These are phyloP conservation scores for Platycheirus albimanus DNA, from an alignment of 2,888 invertebrate species.

Conservation along the genomic window DNA sequence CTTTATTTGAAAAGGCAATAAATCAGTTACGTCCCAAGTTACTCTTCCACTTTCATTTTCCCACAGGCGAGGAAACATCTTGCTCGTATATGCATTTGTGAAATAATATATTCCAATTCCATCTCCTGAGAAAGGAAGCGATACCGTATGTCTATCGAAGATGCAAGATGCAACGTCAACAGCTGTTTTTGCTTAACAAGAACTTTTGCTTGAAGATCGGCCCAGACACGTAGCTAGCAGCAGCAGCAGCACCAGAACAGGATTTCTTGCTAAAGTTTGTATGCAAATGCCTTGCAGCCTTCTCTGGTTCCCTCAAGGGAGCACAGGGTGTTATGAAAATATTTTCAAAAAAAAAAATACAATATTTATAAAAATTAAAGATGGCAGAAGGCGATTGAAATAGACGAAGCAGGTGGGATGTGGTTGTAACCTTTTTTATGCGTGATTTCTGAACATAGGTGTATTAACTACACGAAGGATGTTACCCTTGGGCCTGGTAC, in stretches of 20 bases:
- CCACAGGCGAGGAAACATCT: constrained; percentile 26
- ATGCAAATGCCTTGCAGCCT: constrained; percentile 6
- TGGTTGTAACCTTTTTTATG: too few relatives aligned
- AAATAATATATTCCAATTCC: constrained; percentile 49
- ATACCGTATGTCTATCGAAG: constrained; percentile 20
- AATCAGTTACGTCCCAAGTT: constrained; percentile 46
- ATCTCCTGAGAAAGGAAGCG: neutral
- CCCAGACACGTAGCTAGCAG: constrained; percentile 15
- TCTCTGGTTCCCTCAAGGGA: neutral
- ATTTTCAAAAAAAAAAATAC: too few relatives aligned
- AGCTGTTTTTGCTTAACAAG: constrained; percentile 42
- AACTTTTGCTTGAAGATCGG: constrained; percentile 29
- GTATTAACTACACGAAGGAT: too few relatives aligned
- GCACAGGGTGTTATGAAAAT: constrained; percentile 12
- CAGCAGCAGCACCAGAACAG: neutral
- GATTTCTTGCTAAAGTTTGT: constrained; percentile 14
- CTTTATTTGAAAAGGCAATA: constrained; percentile 47
- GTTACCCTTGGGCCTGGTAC: too few relatives aligned
- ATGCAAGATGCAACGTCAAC: constrained; percentile 66
- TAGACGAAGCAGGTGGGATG: too few relatives aligned
- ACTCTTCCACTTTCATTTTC: constrained; percentile 35
- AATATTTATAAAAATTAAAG: too few relatives aligned
- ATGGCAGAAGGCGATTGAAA: too few relatives aligned
- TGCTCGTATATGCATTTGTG: constrained; percentile 34
- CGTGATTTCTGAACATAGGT: too few relatives aligned